Conservation (phyloP, 2,113 vertebrate species). For the Steatornis caripensis region DNA sequence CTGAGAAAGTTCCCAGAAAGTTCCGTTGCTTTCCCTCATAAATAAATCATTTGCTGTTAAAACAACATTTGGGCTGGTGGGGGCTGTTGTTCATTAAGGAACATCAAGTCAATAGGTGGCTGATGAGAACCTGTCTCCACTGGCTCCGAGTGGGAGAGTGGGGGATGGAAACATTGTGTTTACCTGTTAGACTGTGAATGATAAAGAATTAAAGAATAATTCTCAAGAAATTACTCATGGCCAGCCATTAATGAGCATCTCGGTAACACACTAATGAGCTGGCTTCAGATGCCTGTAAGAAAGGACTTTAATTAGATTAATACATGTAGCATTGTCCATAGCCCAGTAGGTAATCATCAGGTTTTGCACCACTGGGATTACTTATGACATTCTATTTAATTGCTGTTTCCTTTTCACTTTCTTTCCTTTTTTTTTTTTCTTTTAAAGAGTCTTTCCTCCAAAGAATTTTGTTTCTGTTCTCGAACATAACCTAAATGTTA, state of each 20-base stretch:
- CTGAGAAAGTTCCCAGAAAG: neutral
- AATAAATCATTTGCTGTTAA: constrained; percentile 5
- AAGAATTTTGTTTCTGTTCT: constrained; percentile 39
- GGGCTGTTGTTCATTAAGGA: neutral
- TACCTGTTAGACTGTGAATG: constrained; percentile 30
- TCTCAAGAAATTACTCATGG: constrained; percentile 62
- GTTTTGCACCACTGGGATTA: constrained; percentile 32
- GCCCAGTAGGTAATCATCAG: constrained; percentile 46
- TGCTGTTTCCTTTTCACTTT: constrained; percentile 53
- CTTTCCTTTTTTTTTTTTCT: neutral
- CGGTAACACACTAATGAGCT: constrained; percentile 56
- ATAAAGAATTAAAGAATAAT: constrained; percentile 62
- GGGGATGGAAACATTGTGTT: neutral
- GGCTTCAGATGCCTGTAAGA: constrained; percentile 40
- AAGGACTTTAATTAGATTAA: constrained; percentile 72
- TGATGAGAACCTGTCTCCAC: neutral
- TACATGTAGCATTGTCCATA: constrained; percentile 59
- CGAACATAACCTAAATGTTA: constrained; percentile 35
- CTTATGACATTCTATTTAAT: constrained; percentile 49
- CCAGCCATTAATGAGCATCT: constrained; percentile 63
- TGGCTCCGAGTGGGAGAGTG: neutral
- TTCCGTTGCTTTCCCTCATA: neutral
- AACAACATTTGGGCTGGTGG: neutral
- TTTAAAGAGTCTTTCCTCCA: constrained; percentile 20
- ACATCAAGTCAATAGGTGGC: neutral